phyloP scores from a whole-genome alignment of 2,113 vertebrate species.

The Thalassarche chlororhynchos region DNA sequence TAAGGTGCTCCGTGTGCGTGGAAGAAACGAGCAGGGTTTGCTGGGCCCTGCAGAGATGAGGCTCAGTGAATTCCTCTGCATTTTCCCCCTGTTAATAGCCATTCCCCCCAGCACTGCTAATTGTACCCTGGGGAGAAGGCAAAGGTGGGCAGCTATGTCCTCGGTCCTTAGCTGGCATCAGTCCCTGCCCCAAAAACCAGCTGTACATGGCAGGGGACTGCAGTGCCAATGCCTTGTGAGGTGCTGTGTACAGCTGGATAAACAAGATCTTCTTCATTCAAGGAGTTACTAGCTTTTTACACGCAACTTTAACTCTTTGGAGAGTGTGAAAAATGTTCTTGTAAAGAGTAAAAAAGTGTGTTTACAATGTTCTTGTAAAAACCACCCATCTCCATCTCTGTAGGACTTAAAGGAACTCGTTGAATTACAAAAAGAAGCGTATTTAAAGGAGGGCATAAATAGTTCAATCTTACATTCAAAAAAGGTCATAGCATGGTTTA shows the following conservation, averaged over 20 bases:
- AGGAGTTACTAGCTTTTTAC: not conserved
- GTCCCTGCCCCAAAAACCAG: not conserved
- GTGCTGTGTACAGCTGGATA: not conserved
- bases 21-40: not conserved
- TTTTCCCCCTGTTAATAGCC: not conserved
- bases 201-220: accelerated
- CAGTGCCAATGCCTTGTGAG: not conserved
- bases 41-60: not conserved
- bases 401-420: not conserved
- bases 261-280: not conserved
- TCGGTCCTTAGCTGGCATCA: not conserved
- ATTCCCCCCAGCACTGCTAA: not conserved
- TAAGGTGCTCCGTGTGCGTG: accelerated
- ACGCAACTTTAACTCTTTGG: not conserved
- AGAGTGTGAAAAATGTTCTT: not conserved
- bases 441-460: not conserved
- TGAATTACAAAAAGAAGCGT: not conserved
- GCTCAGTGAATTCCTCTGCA: not conserved
- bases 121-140: not conserved
- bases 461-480: not conserved
- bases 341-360: not conserved
- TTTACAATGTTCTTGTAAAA: not conserved
- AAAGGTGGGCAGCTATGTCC: not conserved
- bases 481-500: accelerated
- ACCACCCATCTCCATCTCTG: not conserved